These are phyloP conservation scores for Hyphantria cunea DNA, from an alignment of 1,140 invertebrate species.

Conservation along the genomic window DNA sequence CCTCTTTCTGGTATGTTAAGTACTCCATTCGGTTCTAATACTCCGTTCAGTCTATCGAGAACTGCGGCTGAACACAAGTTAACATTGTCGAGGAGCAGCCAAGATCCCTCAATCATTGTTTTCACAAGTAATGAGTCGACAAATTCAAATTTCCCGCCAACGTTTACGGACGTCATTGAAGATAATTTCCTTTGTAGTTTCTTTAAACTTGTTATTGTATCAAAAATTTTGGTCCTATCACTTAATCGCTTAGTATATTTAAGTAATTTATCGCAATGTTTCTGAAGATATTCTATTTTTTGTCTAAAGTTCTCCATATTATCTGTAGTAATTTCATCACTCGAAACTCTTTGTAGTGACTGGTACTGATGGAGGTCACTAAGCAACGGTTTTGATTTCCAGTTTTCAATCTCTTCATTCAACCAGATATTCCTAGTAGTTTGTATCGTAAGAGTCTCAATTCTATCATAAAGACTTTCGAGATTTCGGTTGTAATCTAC, in stretches of 20 bases:
- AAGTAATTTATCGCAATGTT: constrained; percentile 67
- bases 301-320: constrained; percentile 81
- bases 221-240: constrained; percentile 37
- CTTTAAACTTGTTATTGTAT: constrained; percentile 46
- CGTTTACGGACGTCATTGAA: constrained; percentile 84
- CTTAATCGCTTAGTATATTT: constrained; percentile 39
- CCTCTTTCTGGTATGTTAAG: constrained; percentile 96
- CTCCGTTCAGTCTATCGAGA: constrained; percentile 96
- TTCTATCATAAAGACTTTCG: constrained; percentile 65
- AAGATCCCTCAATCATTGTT: constrained; percentile 91
- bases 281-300: constrained; percentile 73
- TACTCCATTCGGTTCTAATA: constrained; percentile 96
- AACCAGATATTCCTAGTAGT: constrained; percentile 59
- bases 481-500: constrained; percentile 83
- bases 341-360: constrained; percentile 39
- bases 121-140: constrained; percentile 96
- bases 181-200: constrained; percentile 70
- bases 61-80: constrained; percentile 98
- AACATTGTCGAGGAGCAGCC: constrained; percentile 97
- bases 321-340: constrained; percentile 77
- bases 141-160: constrained; percentile 97
- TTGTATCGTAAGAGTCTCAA: constrained; percentile 60
- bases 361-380: constrained; percentile 59
- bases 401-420: constrained; percentile 38
- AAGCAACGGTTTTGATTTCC: constrained; percentile 53